A percentile compares a stretch with the other conserved stretches of the same genome.
These are phyloP conservation scores for Polydrusus cervinus DNA, from an alignment of 2,888 invertebrate genomes.

Conservation along the genomic window DNA sequence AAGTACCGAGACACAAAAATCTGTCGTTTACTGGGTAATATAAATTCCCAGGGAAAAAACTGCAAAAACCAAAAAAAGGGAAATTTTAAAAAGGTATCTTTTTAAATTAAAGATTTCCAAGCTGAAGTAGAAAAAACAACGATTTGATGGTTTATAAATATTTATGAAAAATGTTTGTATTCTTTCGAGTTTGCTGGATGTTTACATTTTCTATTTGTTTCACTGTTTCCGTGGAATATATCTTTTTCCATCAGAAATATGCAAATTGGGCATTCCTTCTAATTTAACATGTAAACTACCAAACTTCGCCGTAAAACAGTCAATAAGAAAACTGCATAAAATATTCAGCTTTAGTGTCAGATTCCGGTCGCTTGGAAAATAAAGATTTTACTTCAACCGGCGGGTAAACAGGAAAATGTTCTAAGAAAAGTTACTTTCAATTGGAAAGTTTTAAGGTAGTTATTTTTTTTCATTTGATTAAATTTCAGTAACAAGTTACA, in stretches of 20 bases:
- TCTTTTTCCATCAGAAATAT: conserved; percentile 50
- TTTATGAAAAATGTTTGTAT: conserved; percentile 37
- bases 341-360: conserved; percentile 46
- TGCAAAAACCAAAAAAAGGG: no score
- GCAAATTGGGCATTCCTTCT: conserved; percentile 41
- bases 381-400: conserved; percentile 34
- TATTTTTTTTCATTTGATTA: conserved; percentile 9
- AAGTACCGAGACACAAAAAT: no score
- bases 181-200: conserved; percentile 26
- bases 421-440: conserved; percentile 22
- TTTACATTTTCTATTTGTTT: conserved; percentile 43
- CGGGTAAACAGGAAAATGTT: conserved; percentile 35
- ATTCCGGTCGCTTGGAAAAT: conserved; percentile 43
- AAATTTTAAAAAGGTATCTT: neutral
- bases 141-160: conserved; percentile 49
- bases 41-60: no score
- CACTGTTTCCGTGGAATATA: conserved; percentile 47
- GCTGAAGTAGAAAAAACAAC: conserved; percentile 29
- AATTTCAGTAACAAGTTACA: neutral
- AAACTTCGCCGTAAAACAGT: conserved; percentile 47
- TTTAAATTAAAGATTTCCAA: neutral
- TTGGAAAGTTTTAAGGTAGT: conserved; percentile 4
- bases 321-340: conserved; percentile 41
- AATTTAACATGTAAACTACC: conserved; percentile 46
- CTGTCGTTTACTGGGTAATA: no score